Evolutionary conservation across 2,113 vertebrate genomes (phyloP), one percentile per base, ranked within the genome.

Genomic region (Pavo muticus): DNA sequence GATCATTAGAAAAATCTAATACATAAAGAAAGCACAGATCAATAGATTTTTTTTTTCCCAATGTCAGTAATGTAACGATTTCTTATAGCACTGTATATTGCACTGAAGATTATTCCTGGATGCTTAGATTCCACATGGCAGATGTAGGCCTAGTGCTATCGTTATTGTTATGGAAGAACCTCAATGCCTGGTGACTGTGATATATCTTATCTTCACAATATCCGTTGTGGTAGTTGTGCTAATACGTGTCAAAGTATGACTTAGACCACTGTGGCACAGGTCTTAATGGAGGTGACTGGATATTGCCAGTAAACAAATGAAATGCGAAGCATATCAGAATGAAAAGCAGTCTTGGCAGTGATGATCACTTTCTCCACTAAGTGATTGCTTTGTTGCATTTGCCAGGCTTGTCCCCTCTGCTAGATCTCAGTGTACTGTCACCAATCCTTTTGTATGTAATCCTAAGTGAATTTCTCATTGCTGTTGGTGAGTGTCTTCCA

Each of bases 401-500:
- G 1, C 75, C 83, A 91, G 79, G 45, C n/a, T 77, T 78, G 79
- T 80, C 75, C 39, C 37, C 39, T 54, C 79, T 91, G 71, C 56
- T 85, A 64, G 93, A 90, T 96, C 92, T 90, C 42, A 7, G 50
- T 84, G 93, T 96, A 60, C 92, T 71, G 73, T 91, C 50, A 48
- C 50, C 56, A 83, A 79, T 48, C 57, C 79, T 90, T 93, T 40
- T 71, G 60, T 15, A 4, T 0, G 0, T 39, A 90, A 79, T 92
- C 83, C 63, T 60, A 69, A 91, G 50, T 29, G 45, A 86, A 86
- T 96, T 90, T 75, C 83, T 95, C 64, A 74, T 74, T 93, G 60
- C 91, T 84, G 69, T 52, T 78, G 35, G 16, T 70, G 76, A 80
- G 52, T 1, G 9, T 71, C 78, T 95, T 83, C 45, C 37, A 54